A percentile compares a stretch with the other conserved stretches of the same genome.
Conservation (phyloP, 2,888 invertebrate species). For the Pasiphila rectangulata region DNA sequence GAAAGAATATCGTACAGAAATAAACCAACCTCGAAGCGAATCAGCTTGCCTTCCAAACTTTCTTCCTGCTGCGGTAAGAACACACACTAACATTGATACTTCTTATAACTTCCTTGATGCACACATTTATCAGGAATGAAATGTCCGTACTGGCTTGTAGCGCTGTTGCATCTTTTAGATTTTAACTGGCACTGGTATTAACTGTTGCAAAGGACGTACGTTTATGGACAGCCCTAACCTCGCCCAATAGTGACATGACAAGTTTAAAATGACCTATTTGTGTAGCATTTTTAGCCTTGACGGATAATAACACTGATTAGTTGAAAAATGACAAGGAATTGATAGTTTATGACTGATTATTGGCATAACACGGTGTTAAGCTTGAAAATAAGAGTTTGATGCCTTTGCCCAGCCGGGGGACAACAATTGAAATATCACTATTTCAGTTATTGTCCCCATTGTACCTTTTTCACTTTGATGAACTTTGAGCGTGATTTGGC, state of each 20-base stretch:
- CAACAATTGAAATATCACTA: no score
- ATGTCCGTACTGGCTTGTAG: neutral
- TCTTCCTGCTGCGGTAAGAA: neutral
- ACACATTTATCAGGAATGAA: neutral
- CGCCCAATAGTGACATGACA: conserved; percentile 16
- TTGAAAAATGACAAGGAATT: neutral
- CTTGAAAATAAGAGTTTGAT: no score
- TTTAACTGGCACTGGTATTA: neutral
- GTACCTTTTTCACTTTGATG: no score
- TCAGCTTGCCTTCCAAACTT: conserved; percentile 57
- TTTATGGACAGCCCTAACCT: conserved; percentile 17
- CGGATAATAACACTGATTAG: neutral
- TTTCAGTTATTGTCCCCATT: no score
- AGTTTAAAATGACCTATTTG: conserved; percentile 8
- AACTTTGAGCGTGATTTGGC: no score
- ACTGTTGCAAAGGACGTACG: conserved; percentile 16
- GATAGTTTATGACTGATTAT: no score
- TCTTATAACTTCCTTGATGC: no score
- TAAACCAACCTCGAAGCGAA: conserved; percentile 57
- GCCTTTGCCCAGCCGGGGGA: no score
- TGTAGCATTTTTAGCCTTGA: neutral
- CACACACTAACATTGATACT: neutral
- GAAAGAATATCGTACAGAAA: conserved; percentile 40
- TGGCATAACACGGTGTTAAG: no score
- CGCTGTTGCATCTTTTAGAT: conserved; percentile 6